Conservation (phyloP, 2,797 vertebrate species). For the Myotis vivesi region DNA sequence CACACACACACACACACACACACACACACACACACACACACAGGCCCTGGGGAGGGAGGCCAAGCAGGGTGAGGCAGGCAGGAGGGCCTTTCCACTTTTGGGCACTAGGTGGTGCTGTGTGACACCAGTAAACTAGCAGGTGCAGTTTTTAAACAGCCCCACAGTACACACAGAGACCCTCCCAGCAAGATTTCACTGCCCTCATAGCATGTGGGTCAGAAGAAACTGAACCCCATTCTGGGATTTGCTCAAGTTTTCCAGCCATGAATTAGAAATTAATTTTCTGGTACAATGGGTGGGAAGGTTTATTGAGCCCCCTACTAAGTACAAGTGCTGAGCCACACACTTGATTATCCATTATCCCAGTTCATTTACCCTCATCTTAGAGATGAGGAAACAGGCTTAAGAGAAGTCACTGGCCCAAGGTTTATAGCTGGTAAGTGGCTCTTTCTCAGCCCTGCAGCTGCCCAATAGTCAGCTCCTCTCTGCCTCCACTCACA, state of each 20-base stretch:
- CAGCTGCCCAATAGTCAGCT: neutral
- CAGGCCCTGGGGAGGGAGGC: neutral
- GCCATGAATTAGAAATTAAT: neutral
- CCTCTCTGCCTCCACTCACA: neutral
- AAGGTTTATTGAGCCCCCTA: neutral
- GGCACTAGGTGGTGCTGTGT: constrained; percentile 69
- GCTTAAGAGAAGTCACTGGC: constrained; percentile 5
- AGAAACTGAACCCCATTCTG: constrained; percentile 32
- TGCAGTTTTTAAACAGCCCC: neutral
- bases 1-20: too few species aligned
- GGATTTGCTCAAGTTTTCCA: neutral
- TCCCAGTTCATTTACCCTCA: neutral
- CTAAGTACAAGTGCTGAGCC: neutral
- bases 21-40: neutral
- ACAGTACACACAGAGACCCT: neutral
- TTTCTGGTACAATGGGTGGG: neutral
- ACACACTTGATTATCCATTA: neutral
- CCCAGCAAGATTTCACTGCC: neutral
- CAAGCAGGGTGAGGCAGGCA: neutral
- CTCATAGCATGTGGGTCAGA: neutral
- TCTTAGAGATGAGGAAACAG: neutral
- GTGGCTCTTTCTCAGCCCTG: neutral
- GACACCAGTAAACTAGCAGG: neutral
- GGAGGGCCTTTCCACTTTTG: neutral
- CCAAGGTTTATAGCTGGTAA: neutral